phyloP scores from a whole-genome alignment of 2,797 vertebrate genomes.

The Sciurus vulgaris region DNA sequence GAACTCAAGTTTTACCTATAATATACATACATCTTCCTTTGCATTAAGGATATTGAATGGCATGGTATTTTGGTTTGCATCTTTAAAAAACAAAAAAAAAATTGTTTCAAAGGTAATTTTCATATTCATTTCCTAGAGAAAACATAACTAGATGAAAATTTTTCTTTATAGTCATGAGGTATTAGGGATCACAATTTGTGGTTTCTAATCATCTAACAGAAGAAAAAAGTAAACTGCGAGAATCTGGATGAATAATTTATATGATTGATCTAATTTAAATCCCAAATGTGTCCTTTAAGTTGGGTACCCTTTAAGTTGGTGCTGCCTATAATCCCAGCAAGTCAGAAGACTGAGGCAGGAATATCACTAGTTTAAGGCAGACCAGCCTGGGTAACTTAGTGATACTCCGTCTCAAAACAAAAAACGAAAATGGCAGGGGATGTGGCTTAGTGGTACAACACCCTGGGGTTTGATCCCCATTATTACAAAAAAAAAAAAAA shows the following conservation, averaged over 20 bases:
- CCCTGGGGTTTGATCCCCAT: too few relatives aligned
- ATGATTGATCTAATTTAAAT: slow-evolving; percentile 26
- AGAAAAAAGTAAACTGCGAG: background rate
- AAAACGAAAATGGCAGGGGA: too few relatives aligned
- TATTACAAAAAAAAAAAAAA: too few relatives aligned
- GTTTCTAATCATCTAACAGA: slow-evolving; percentile 1
- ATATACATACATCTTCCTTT: background rate
- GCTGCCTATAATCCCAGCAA: too few relatives aligned
- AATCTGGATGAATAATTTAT: background rate
- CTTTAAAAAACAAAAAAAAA: background rate
- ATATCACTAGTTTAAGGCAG: too few relatives aligned
- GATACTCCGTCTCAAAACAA: too few relatives aligned
- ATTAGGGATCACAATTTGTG: background rate
- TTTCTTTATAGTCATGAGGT: background rate
- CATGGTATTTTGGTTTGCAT: background rate
- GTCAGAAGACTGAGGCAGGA: too few relatives aligned
- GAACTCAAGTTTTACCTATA: slow-evolving; percentile 33
- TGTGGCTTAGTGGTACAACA: too few relatives aligned
- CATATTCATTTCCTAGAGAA: background rate
- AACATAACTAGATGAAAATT: background rate
- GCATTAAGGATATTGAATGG: background rate
- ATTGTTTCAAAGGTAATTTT: slow-evolving; percentile 8
- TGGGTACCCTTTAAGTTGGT: too few relatives aligned
- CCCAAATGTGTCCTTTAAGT: background rate
- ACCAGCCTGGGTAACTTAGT: too few relatives aligned